Evolutionary conservation across 2,888 invertebrate genomes (phyloP).

Genomic region (Macrosiphum euphorbiae): DNA sequence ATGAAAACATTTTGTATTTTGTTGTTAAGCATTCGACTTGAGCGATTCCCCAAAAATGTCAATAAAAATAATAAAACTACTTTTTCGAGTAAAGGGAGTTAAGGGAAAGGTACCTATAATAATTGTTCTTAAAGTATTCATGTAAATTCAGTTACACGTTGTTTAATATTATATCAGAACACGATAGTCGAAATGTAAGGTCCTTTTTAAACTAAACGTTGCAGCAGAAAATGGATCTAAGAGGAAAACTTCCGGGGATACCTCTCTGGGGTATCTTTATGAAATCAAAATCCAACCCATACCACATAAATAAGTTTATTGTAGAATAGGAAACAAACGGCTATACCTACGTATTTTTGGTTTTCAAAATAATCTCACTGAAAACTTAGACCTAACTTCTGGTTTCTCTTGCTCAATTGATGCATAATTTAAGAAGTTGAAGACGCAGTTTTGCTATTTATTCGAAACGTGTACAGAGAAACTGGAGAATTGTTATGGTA

Average conservation of each 20-base stretch:
- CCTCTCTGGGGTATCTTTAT: constrained; percentile 45
- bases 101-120: not conserved
- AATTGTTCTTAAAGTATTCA: not conserved
- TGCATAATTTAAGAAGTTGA: constrained; percentile 34
- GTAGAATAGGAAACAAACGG: constrained; percentile 28
- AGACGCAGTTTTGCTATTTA: not conserved
- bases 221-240: not conserved
- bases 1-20: not conserved
- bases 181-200: not conserved
- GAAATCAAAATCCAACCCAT: constrained; percentile 46
- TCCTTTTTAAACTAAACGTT: not conserved
- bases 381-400: constrained; percentile 37
- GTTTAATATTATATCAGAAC: not conserved
- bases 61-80: not conserved
- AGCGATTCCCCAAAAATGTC: not conserved
- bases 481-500: not conserved
- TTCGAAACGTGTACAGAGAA: not conserved
- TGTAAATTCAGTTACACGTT: not conserved
- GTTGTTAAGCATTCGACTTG: not conserved
- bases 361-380: constrained; percentile 36
- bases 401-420: not conserved
- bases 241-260: constrained; percentile 28
- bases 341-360: not conserved
- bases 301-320: constrained; percentile 53
- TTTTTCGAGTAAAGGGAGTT: not conserved